Evolutionary conservation across 2,888 invertebrate genomes (phyloP).

Genomic region (Frankliniella intonsa): DNA sequence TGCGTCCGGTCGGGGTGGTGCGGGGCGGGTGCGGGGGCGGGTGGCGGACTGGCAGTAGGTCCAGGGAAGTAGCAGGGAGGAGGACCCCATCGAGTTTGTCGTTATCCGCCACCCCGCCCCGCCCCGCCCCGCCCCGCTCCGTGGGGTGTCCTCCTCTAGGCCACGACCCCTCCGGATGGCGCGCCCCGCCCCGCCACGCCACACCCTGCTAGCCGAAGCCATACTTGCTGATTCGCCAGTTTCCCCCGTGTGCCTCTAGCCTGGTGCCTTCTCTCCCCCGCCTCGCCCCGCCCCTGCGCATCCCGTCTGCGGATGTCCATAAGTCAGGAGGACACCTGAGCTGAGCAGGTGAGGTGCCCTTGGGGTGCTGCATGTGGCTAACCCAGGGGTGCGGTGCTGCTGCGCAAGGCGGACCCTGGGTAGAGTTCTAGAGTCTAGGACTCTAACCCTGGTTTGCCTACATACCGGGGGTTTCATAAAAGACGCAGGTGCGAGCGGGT

Average conservation of each 20-base stretch:
- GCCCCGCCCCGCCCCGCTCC: background rate
- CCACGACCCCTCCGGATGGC: background rate
- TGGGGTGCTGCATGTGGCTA: too few relatives aligned
- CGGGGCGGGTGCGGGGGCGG: background rate
- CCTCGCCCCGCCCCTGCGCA: background rate
- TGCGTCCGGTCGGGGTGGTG: background rate
- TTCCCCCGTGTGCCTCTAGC: background rate
- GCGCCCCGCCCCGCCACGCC: background rate
- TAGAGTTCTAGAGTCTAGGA: too few relatives aligned
- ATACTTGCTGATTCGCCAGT: constrained; percentile 2
- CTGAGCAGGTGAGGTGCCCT: background rate
- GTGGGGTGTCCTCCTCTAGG: background rate
- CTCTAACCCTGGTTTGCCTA: too few relatives aligned
- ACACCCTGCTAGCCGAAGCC: background rate
- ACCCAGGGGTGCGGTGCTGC: too few relatives aligned
- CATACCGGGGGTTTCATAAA: too few relatives aligned
- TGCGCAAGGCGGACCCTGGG: too few relatives aligned
- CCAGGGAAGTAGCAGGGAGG: background rate
- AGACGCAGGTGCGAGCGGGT: too few relatives aligned
- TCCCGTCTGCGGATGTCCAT: background rate
- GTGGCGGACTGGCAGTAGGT: background rate
- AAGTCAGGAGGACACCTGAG: background rate
- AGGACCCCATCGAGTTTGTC: background rate
- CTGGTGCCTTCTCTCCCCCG: too few relatives aligned
- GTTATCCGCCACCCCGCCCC: background rate